A percentile compares a stretch with the other conserved stretches of the same genome.
Evolutionary conservation across 2,797 vertebrate species (phyloP).

Genomic region (Sebastes glaucus): DNA sequence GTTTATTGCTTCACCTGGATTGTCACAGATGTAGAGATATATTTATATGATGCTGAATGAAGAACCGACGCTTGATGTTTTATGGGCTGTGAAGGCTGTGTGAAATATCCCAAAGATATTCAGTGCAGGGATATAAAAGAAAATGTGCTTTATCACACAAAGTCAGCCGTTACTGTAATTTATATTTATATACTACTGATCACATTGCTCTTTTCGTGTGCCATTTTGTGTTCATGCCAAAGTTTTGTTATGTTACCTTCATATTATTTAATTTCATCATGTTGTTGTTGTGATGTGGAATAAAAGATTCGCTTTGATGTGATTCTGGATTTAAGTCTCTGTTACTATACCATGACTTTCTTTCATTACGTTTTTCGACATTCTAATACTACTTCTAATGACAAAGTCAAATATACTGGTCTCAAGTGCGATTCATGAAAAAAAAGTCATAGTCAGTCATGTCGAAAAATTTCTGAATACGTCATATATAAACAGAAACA

Average conservation of each 20-base stretch:
- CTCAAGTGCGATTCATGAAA: no score
- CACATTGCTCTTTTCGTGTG: constrained; percentile 57
- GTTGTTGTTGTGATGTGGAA: constrained; percentile 70
- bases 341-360: neutral
- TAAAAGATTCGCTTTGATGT: constrained; percentile 57
- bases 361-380: no score
- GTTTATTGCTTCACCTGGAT: constrained; percentile 66
- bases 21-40: constrained; percentile 79
- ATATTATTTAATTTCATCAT: constrained; percentile 74
- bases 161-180: constrained; percentile 50
- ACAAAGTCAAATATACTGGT: no score
- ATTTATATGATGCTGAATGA: constrained; percentile 80
- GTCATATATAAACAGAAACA: no score
- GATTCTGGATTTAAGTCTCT: neutral
- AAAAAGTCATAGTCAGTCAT: no score
- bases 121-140: constrained; percentile 42
- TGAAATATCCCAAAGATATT: constrained; percentile 66
- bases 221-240: constrained; percentile 81
- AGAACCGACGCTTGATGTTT: constrained; percentile 45
- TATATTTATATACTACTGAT: constrained; percentile 51
- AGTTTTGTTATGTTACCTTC: constrained; percentile 77
- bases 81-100: constrained; percentile 32
- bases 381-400: no score
- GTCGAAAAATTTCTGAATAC: no score
- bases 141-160: constrained; percentile 47